Evolutionary conservation across 1,140 invertebrate genomes (phyloP).

Genomic region (Phortica variegata): DNA sequence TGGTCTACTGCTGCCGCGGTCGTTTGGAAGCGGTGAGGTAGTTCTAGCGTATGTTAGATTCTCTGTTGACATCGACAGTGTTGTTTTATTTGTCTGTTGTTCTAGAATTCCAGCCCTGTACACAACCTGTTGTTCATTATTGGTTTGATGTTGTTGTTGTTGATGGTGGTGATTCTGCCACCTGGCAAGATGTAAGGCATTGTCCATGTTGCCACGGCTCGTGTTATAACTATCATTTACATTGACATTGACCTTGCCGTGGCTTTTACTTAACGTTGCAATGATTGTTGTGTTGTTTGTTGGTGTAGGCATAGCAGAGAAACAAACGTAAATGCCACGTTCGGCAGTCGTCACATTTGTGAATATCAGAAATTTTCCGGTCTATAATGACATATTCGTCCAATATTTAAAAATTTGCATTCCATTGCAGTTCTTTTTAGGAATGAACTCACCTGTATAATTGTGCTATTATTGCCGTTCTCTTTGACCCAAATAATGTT

Average conservation of each 20-base stretch:
- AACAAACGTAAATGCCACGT: conserved; percentile 49
- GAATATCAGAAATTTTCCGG: conserved; percentile 41
- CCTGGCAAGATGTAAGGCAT: too few species aligned
- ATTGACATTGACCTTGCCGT: not conserved
- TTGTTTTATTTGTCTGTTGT: not conserved
- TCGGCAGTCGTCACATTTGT: conserved; percentile 46
- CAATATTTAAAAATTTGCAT: not conserved
- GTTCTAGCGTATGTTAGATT: conserved; percentile 15
- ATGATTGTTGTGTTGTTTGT: not conserved
- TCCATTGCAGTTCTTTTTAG: not conserved
- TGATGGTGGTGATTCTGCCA: not conserved
- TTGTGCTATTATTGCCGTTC: conserved; percentile 43
- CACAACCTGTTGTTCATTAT: too few species aligned
- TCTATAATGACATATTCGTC: conserved; percentile 22
- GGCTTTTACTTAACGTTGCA: not conserved
- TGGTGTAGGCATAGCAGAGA: conserved; percentile 31
- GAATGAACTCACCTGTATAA: conserved; percentile 38
- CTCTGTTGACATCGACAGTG: conserved; percentile 1
- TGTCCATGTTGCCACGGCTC: too few species aligned
- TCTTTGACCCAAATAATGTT: conserved; percentile 55
- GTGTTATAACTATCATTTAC: too few species aligned
- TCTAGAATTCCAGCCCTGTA: too few species aligned
- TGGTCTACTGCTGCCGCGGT: not conserved
- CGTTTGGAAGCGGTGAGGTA: conserved; percentile 20
- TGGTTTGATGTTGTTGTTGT: conserved; percentile 8